phyloP scores from a whole-genome alignment of 2,113 vertebrate species.

The Isichthys henryi region DNA sequence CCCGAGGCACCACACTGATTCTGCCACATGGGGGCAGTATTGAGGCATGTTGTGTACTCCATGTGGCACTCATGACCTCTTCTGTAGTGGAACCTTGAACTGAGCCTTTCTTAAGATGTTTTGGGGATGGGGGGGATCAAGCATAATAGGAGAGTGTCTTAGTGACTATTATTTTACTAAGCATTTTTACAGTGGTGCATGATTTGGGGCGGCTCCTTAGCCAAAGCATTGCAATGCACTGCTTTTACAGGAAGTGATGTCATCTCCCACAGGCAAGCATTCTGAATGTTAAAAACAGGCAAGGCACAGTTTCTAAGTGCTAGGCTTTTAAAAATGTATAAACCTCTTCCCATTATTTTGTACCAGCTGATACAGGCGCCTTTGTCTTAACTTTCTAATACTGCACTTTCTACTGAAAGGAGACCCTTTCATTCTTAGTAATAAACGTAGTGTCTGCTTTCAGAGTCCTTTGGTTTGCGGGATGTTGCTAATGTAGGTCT shows the following conservation, averaged over 20 bases:
- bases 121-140: neutral
- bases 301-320: neutral
- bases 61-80: neutral
- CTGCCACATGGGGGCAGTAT: neutral
- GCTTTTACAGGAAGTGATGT: neutral
- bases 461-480: neutral
- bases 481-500: neutral
- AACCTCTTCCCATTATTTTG: neutral
- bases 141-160: neutral
- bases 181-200: neutral
- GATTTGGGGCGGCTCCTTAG: neutral
- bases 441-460: neutral
- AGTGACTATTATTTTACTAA: neutral
- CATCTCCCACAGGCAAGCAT: neutral
- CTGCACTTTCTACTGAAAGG: neutral
- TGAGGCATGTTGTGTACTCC: neutral
- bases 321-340: neutral
- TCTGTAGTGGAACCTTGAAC: neutral
- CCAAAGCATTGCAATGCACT: neutral
- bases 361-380: neutral
- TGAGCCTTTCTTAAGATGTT: neutral
- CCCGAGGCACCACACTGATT: neutral
- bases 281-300: neutral
- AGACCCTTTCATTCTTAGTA: neutral
- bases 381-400: neutral